A percentile compares a stretch with the other conserved stretches of the same genome.
These are phyloP conservation scores for Proisotoma minuta DNA, from an alignment of 2,888 invertebrate species.

Conservation along the genomic window DNA sequence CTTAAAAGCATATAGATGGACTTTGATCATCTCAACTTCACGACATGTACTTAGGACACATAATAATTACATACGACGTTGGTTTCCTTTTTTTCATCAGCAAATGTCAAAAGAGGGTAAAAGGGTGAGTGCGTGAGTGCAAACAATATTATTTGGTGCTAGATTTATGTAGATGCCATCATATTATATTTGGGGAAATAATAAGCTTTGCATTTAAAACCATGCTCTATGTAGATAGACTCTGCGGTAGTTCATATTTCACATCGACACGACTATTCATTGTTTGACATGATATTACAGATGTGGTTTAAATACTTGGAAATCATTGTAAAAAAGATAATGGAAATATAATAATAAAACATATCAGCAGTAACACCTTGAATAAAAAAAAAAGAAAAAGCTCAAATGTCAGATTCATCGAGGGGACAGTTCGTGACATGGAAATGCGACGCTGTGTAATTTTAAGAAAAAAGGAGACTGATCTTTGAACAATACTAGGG, in stretches of 20 bases:
- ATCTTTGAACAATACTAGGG: background rate
- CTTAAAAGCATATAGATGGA: too few relatives aligned
- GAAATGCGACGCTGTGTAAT: conserved; percentile 6
- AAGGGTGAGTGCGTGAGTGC: conserved; percentile 22
- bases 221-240: background rate
- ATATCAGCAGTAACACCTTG: background rate
- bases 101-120: background rate
- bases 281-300: too few relatives aligned
- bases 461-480: background rate
- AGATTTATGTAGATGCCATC: conserved; percentile 4
- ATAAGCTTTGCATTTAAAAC: background rate
- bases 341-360: background rate
- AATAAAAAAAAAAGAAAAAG: background rate
- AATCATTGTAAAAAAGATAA: background rate
- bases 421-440: conserved; percentile 10
- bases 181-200: too few relatives aligned
- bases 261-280: background rate
- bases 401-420: background rate
- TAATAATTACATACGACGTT: background rate
- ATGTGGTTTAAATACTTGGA: background rate
- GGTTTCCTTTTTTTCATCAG: background rate
- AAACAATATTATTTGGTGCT: conserved; percentile 22
- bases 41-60: background rate
- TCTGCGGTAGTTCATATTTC: background rate
- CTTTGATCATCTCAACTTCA: background rate